Percentiles rank a stretch among this genome's conserved stretches.
Conservation (phyloP, 2,797 vertebrate species). For the Tinamus major region DNA sequence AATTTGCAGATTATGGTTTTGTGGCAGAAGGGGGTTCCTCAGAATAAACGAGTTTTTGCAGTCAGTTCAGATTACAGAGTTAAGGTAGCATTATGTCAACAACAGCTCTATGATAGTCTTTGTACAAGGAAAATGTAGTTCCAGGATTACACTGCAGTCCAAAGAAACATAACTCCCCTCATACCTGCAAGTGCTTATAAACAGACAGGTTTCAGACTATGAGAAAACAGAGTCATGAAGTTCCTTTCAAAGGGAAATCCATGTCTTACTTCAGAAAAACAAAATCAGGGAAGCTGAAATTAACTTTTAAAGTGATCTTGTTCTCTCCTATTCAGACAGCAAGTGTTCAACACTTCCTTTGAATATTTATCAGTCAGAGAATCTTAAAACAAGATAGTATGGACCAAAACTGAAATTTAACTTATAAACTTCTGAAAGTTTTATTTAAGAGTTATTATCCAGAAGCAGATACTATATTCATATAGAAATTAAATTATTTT, state of each 20-base stretch:
- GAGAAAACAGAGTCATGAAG: fast-evolving
- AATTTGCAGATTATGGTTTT: background rate
- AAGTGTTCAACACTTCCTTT: background rate
- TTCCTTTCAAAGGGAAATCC: background rate
- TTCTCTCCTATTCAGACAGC: background rate
- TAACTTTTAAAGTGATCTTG: background rate
- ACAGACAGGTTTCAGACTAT: background rate
- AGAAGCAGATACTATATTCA: background rate
- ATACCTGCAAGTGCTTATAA: background rate
- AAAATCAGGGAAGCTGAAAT: background rate
- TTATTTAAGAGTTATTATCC: background rate
- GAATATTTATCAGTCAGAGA: background rate
- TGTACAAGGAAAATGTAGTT: background rate
- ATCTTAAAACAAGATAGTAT: background rate
- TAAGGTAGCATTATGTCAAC: background rate
- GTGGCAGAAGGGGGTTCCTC: background rate
- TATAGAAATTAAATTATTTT: background rate
- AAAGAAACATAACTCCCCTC: background rate
- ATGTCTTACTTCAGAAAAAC: background rate
- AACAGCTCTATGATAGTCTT: background rate
- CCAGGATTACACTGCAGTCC: background rate
- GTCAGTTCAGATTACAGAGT: background rate
- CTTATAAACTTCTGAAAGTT: background rate
- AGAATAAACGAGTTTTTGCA: background rate
- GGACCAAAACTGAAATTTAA: background rate